Percentiles rank a stretch among this genome's conserved stretches.
phyloP scores from a whole-genome alignment of 1,140 invertebrate species.

The Ridgeia piscesae region DNA sequence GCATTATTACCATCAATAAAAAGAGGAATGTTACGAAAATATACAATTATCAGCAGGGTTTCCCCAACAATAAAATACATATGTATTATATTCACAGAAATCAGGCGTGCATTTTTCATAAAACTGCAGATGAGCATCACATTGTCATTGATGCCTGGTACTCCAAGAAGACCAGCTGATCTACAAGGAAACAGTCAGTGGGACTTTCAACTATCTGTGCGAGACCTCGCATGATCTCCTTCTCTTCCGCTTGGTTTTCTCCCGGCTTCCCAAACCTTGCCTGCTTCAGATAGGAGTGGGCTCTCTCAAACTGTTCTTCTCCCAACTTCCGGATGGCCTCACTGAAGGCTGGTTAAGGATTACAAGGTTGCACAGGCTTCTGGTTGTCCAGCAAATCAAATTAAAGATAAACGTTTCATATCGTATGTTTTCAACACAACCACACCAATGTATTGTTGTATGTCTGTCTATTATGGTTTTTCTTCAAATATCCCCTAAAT shows the following conservation, averaged over 20 bases:
- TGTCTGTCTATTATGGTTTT: too few species aligned
- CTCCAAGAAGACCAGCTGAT: constrained; percentile 57
- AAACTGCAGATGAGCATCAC: neutral
- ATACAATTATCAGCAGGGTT: neutral
- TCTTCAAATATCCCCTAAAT: too few species aligned
- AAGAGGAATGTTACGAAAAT: neutral
- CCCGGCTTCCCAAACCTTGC: constrained; percentile 38
- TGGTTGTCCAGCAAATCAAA: too few species aligned
- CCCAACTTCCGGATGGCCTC: constrained; percentile 52
- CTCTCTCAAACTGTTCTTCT: constrained; percentile 48
- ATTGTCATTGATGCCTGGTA: constrained; percentile 39
- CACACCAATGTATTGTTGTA: too few species aligned
- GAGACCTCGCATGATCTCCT: constrained; percentile 40
- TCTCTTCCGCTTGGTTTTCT: constrained; percentile 36
- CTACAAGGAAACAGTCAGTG: constrained; percentile 55
- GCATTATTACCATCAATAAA: too few species aligned
- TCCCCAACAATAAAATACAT: neutral
- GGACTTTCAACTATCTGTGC: constrained; percentile 49
- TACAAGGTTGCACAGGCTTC: neutral
- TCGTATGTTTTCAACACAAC: too few species aligned
- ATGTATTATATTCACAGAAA: neutral
- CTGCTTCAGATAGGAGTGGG: constrained; percentile 50
- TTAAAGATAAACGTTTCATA: too few species aligned
- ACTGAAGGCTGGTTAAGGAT: constrained; percentile 36
- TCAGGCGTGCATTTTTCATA: neutral